Percentiles rank a stretch among this genome's conserved stretches.
Conservation (phyloP, 1,140 invertebrate species). For the Archivesica marissinica region DNA sequence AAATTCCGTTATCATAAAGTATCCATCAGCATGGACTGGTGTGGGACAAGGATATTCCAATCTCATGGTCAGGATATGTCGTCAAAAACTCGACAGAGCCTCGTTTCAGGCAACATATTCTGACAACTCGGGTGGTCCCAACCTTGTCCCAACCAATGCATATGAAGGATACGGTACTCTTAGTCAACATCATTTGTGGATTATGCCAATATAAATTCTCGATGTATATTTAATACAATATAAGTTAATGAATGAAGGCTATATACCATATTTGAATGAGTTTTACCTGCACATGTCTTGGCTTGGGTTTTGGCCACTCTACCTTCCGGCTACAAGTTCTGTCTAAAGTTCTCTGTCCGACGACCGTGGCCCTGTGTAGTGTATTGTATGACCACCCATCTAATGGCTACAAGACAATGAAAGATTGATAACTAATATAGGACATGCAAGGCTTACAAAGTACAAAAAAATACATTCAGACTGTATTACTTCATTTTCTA, state of each 20-base stretch:
- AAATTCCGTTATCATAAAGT: too few relatives aligned
- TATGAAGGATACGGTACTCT: neutral
- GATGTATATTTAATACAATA: neutral
- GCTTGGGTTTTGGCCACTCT: constrained; percentile 28
- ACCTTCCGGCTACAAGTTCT: constrained; percentile 16
- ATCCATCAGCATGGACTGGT: too few relatives aligned
- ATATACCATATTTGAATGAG: neutral
- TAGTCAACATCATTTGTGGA: neutral
- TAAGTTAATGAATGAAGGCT: neutral
- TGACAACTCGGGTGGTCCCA: neutral
- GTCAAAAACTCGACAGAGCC: too few relatives aligned
- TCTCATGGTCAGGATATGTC: too few relatives aligned
- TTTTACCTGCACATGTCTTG: neutral
- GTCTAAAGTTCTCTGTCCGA: constrained; percentile 8
- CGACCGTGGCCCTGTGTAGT: neutral
- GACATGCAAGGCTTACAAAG: too few relatives aligned
- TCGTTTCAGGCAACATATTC: neutral
- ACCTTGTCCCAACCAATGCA: neutral
- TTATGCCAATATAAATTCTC: neutral
- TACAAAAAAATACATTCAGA: too few relatives aligned
- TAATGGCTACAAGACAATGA: neutral
- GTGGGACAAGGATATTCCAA: too few relatives aligned
- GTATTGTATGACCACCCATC: constrained; percentile 42
- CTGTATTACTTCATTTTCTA: too few relatives aligned
- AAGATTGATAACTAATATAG: neutral